Base-by-base conservation (phyloP, 2,888 invertebrate species). In the Lasioglossum calceatum region DNA sequence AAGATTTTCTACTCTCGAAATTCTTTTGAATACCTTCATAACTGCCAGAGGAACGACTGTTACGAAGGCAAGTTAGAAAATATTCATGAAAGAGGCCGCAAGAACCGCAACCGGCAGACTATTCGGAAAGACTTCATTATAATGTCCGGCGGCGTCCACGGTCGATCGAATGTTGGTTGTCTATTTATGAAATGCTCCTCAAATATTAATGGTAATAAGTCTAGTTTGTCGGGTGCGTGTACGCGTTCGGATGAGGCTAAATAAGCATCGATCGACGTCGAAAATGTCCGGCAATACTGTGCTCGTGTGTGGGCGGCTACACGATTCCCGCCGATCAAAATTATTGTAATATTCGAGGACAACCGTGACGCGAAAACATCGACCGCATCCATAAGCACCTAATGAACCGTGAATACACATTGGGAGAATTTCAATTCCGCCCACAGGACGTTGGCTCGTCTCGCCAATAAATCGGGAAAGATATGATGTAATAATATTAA, bases 121-220 rank as follows among this genome's bases (percentile, higher is more conserved):
- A 10, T 4, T 23, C 36, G 70, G 12, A 12, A 23, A n/a, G 10
- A 12, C 2, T 70, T 70, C 70, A n/a, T 4, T 54, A 32, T 64
- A 50, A 64, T 32, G 27, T 80, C 14, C 39, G 27, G 42, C 16
- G 32, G 39, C 10, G 16, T 47, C 70, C 19, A 64, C 72, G 36
- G 54, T 71, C 71, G 42, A 23, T 7, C 42, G 27, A 42, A 73
- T 44, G 39, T 67, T 79, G 36, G 54, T 19, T 50, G 82, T 85
- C 81, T 85, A 81, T 84, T 86, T 78, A 82, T 87, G 76, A 89
- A 85, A 79, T 74, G 81, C 54, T 54, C 32, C n/a, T 47, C 32
- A 81, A 85, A 82, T 82, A 85, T 85, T 81, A 78, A 88, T 73
- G 85, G 42, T 82, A 86, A 86, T 81, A 74, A 80, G 32, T 14